Evolutionary conservation across 2,888 invertebrate species (phyloP).

Genomic region (Eledona agricola): DNA sequence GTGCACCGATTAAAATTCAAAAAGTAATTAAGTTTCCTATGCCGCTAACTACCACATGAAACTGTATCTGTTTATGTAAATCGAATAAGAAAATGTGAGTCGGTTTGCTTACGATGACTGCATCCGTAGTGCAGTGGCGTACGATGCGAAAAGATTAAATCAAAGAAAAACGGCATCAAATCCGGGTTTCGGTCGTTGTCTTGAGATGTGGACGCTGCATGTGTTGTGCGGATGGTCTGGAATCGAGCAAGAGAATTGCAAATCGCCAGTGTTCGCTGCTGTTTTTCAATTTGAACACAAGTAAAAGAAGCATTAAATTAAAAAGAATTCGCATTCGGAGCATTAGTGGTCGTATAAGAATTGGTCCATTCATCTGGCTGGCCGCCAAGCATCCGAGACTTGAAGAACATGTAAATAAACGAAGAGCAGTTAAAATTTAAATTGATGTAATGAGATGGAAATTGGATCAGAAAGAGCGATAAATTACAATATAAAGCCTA

Average conservation of each 20-base stretch:
- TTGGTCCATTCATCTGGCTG: constrained; percentile 42
- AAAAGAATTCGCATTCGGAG: constrained; percentile 32
- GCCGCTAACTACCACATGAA: constrained; percentile 11
- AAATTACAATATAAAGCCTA: constrained; percentile 60
- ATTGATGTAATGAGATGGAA: constrained; percentile 62
- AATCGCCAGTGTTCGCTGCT: constrained; percentile 23
- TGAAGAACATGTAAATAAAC: constrained; percentile 43
- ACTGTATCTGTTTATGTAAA: constrained; percentile 27
- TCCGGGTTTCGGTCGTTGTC: constrained; percentile 1
- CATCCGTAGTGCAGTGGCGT: constrained; percentile 16
- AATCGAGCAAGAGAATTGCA: constrained; percentile 12
- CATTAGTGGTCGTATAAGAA: constrained; percentile 32
- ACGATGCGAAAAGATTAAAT: constrained; percentile 2
- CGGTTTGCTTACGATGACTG: constrained; percentile 1
- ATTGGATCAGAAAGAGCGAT: constrained; percentile 59
- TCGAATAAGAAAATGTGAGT: constrained; percentile 5
- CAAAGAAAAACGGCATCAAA: no score
- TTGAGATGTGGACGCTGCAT: constrained; percentile 5
- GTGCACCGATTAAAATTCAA: constrained; percentile 13
- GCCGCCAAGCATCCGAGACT: constrained; percentile 42
- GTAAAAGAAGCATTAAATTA: constrained; percentile 33
- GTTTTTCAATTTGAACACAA: constrained; percentile 32
- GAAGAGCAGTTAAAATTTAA: constrained; percentile 56
- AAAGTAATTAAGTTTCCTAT: constrained; percentile 24
- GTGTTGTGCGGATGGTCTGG: constrained; percentile 8